Base-by-base conservation (phyloP, 2,888 invertebrate species). In the Salpingus planirostris region DNA sequence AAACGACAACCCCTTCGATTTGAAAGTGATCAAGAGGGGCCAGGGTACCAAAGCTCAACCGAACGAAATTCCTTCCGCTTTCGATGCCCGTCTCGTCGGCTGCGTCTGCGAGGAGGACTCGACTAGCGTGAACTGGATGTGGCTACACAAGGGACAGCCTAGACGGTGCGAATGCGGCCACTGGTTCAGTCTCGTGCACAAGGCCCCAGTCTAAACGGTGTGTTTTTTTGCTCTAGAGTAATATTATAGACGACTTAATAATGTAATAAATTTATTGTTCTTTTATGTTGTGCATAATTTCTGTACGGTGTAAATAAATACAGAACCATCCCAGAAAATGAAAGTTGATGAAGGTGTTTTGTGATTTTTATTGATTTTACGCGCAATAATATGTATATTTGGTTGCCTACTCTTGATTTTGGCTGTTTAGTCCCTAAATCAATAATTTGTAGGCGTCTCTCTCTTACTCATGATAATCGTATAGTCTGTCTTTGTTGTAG, bases 91-190 rank as follows among this genome's bases (percentile, higher is more conserved):
- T 54, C 75, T 96, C 47, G 79, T 97, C 46, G 96, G 96, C 40
- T 97, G 97, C 67, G 77, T 95, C 65, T 97, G 96, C 64, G 91
- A 96, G 66, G 92, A 93, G 65, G 96, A 96, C 60, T 77, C 89
- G 29, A 80, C 86, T 33, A 71, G 77, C 41, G 78, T 97, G 47
- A 86, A 81, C 59, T 97, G 92, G 90, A 90, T 96, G 81, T 91
- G 92, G 86, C 68, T 97, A 54, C 83, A 93, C 64, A 79, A 82
- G 69, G 95, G 87, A 21, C 78, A 80, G 50, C 82, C 90, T 39
- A 87, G 85, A 59, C 80, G 95, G 52, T 97, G 96, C 61, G 88
- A 87, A 60, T 97, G 97, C 64, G 97, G 97, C 34, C 81, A 93
- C 63, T 95, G 91, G 91, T 96, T 92, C 73, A 89, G 91, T 69